Percentiles rank a stretch among this genome's conserved stretches.
Evolutionary conservation across 2,888 invertebrate species (phyloP).

Genomic region (Sinhomidia bicolor): DNA sequence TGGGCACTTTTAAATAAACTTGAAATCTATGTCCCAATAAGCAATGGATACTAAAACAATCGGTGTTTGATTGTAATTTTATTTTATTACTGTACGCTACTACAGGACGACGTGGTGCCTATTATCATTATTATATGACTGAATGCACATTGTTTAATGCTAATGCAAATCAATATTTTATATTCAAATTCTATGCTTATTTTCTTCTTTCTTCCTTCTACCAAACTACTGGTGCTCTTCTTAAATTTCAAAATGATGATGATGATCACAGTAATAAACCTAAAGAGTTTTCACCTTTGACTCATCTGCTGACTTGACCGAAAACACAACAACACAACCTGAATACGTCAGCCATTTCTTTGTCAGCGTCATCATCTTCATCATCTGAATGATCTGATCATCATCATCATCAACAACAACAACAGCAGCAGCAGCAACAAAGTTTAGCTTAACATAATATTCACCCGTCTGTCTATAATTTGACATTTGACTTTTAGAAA

Average conservation of each 20-base stretch:
- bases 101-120: background rate
- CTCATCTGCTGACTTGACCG: slow-evolving; percentile 54
- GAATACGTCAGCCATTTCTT: slow-evolving; percentile 65
- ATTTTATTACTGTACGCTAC: background rate
- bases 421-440: too few species aligned
- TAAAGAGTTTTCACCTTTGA: slow-evolving; percentile 67
- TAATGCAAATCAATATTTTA: slow-evolving; percentile 35
- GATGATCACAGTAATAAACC: slow-evolving; percentile 42
- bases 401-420: background rate
- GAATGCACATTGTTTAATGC: background rate
- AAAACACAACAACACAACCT: slow-evolving; percentile 65
- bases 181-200: slow-evolving; percentile 29
- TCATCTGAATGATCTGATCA: background rate
- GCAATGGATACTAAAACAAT: background rate
- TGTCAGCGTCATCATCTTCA: slow-evolving; percentile 50
- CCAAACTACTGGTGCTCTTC: background rate
- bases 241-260: slow-evolving; percentile 20
- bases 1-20: background rate
- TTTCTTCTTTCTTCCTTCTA: background rate
- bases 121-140: background rate
- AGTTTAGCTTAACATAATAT: background rate
- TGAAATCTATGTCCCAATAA: background rate
- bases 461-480: slow-evolving; percentile 60
- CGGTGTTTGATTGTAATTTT: background rate
- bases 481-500: slow-evolving; percentile 65